Percentiles rank a stretch among this genome's conserved stretches.
Evolutionary conservation across 2,113 vertebrate species (phyloP).

Genomic region (Camelus dromedarius): DNA sequence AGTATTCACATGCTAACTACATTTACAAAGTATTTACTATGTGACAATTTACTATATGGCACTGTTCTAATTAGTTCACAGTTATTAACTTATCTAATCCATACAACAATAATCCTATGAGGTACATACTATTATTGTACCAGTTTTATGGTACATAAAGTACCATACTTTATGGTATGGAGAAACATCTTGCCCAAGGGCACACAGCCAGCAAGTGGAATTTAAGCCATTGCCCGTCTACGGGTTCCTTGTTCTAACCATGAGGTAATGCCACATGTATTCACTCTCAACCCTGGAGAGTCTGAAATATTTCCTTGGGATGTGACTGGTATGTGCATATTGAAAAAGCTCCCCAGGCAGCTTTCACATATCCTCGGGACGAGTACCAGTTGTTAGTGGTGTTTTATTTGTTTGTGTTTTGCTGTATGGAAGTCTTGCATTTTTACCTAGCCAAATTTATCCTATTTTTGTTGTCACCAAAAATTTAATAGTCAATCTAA

Average conservation of each 20-base stretch:
- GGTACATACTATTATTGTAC: background rate
- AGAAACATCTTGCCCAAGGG: background rate
- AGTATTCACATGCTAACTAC: background rate
- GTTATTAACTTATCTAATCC: background rate
- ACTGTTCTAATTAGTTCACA: background rate
- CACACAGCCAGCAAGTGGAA: background rate
- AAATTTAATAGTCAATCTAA: background rate
- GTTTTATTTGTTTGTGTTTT: constrained; percentile 26
- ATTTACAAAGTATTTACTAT: constrained; percentile 31
- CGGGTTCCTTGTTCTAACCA: background rate
- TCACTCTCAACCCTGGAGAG: background rate
- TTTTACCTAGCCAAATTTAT: background rate
- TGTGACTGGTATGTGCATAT: accelerated
- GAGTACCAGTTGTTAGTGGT: background rate
- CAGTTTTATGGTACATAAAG: background rate
- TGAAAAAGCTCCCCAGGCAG: background rate
- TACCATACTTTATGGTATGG: too few species aligned
- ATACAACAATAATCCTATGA: background rate
- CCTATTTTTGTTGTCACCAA: background rate
- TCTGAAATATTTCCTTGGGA: background rate
- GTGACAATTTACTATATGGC: background rate
- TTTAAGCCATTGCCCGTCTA: background rate
- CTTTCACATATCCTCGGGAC: background rate
- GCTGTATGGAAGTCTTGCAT: background rate
- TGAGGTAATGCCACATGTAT: background rate